These are phyloP conservation scores for Morpho helenor DNA, from an alignment of 2,888 invertebrate genomes.

Conservation along the genomic window DNA sequence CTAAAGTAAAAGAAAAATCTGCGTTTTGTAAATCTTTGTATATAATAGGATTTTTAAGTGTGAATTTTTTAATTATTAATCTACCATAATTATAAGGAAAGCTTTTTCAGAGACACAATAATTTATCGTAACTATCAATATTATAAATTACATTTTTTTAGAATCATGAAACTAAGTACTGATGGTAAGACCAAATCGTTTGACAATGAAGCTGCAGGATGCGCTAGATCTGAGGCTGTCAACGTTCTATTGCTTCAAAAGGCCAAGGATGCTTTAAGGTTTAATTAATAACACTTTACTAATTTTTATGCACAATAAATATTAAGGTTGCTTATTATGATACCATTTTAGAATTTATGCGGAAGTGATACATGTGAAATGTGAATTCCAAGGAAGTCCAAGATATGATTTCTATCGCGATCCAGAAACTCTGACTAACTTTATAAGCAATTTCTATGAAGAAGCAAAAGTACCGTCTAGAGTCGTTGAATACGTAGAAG, in stretches of 20 bases:
- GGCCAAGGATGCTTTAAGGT: slow-evolving; percentile 77
- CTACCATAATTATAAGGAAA: too few species aligned
- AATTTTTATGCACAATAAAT: too few species aligned
- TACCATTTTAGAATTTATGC: slow-evolving; percentile 73
- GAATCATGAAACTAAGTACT: slow-evolving; percentile 74
- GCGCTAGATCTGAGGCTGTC: slow-evolving; percentile 86
- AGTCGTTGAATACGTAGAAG: slow-evolving; percentile 88
- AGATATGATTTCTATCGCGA: slow-evolving; percentile 78
- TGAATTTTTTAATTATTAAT: too few species aligned
- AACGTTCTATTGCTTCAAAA: slow-evolving; percentile 84
- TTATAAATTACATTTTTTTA: slow-evolving; percentile 22
- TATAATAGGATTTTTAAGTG: too few species aligned
- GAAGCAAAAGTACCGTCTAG: slow-evolving; percentile 82
- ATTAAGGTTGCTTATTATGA: too few species aligned
- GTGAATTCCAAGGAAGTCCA: slow-evolving; percentile 79
- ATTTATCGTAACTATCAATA: too few species aligned
- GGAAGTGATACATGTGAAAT: slow-evolving; percentile 83
- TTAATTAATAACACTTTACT: background rate
- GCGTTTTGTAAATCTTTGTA: too few species aligned
- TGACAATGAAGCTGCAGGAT: slow-evolving; percentile 88
- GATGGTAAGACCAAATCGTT: slow-evolving; percentile 94
- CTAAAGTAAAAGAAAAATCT: too few species aligned
- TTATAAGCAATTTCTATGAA: slow-evolving; percentile 78
- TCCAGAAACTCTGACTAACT: slow-evolving; percentile 58
- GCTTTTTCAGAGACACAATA: too few species aligned